Base-by-base conservation (phyloP, 2,888 invertebrate genomes). In the Leptogaster cylindrica region DNA sequence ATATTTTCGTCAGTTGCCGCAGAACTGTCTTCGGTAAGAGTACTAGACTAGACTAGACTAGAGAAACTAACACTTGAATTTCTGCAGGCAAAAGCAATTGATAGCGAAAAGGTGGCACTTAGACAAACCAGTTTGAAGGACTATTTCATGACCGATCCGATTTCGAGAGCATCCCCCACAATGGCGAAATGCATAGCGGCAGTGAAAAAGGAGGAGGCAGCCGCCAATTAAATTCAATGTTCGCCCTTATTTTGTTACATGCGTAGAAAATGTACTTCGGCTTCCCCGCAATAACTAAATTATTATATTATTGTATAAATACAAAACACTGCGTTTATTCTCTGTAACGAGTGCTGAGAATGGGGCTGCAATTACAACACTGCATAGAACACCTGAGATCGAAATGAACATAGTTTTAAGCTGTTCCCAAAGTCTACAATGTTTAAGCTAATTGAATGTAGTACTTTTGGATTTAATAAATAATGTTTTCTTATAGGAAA, bases 171-270 rank as follows among this genome's bases (percentile, higher is more conserved):
- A 27, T 99, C 98, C 3, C 91, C 93, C 70, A 98, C 97, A 55
- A 99, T 99, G 99, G 97, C 98, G 55, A 97, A 97, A 82, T 98
- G 97, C 82, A 90, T 97, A 72, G 90, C 93, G 76, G 97, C 97
- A 10, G 93, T 90, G 2, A 83, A 88, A 73, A 93, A 93, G 79
- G 77, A 81, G 25, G 25, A 68, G 28, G 31, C 41, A 31, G 20
- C 12, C 18, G n/a, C 27, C 20, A 16, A 44, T 20, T 44, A 61
- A 61, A n/a, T 6, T 18, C 33, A 36, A 61, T 44, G n/a, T n/a
- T n/a, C n/a, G n/a, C n/a, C n/a, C n/a, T n/a, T 28, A 7, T 18
- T 31, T 39, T 18, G 36, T 55, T 36, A 31, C n/a, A n/a, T n/a
- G n/a, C n/a, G 52, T 52, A 55, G 55, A 55, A 39, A 10, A 23